phyloP scores from a whole-genome alignment of 2,888 invertebrate species.

The Limnephilus rhombicus region DNA sequence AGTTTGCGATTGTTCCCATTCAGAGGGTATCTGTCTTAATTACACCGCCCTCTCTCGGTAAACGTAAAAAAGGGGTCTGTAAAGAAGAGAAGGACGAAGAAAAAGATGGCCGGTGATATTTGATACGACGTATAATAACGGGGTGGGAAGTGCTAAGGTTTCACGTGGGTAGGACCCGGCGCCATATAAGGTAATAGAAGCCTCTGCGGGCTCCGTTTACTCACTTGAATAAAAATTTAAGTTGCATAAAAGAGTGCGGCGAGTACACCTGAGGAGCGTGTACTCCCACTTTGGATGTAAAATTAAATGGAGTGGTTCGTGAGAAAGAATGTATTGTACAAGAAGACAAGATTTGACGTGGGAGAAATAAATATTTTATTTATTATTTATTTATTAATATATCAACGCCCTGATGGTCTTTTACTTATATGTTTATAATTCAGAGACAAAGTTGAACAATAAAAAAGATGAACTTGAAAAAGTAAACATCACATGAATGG shows the following conservation, averaged over 20 bases:
- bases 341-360: not conserved
- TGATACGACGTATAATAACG: conserved; percentile 47
- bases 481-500: no score
- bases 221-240: not conserved
- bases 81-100: conserved; percentile 34
- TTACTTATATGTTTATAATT: no score
- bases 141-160: conserved; percentile 47
- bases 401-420: no score
- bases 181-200: conserved; percentile 23
- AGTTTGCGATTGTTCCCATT: conserved; percentile 17
- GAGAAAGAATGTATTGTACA: not conserved
- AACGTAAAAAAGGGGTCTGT: conserved; percentile 11
- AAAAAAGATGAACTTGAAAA: no score
- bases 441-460: no score
- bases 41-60: not conserved
- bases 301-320: not conserved
- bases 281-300: not conserved
- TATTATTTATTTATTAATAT: no score
- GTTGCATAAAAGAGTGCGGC: not conserved
- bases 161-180: conserved; percentile 20
- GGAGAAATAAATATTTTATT: not conserved
- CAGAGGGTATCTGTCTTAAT: conserved; percentile 12
- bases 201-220: not conserved
- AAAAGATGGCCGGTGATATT: conserved; percentile 14
- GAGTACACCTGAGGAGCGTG: not conserved